These are phyloP conservation scores for Euleptes europaea DNA, from an alignment of 2,113 vertebrate species.

Conservation along the genomic window DNA sequence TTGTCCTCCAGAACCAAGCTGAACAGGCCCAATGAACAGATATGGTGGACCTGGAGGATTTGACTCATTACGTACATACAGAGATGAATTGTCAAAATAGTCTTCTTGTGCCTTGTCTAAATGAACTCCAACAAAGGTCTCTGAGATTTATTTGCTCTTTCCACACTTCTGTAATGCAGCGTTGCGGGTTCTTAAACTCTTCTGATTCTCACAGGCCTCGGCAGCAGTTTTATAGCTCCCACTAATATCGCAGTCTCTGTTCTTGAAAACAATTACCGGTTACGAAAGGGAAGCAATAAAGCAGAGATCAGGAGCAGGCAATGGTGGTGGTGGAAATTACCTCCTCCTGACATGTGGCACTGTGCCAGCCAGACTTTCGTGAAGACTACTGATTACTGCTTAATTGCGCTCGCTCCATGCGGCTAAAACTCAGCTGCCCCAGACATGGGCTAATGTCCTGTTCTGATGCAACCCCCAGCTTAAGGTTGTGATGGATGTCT, in stretches of 20 bases:
- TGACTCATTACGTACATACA: rapidly evolving
- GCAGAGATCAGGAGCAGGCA: conserved; percentile 14
- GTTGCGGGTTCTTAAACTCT: conserved; percentile 2
- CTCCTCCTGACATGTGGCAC: conserved; percentile 19
- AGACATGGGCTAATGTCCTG: neutral
- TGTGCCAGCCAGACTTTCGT: conserved; percentile 22
- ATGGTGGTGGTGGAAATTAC: conserved; percentile 5
- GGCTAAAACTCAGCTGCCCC: neutral
- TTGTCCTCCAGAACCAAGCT: conserved; percentile 18
- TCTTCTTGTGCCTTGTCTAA: neutral
- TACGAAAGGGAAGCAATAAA: conserved; percentile 39
- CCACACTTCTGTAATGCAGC: neutral
- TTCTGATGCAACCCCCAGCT: neutral
- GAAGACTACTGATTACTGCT: conserved; percentile 17
- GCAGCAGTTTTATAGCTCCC: conserved; percentile 16
- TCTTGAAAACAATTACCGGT: conserved; percentile 39
- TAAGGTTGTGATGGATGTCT: neutral
- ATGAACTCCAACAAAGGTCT: neutral
- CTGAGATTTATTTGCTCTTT: neutral
- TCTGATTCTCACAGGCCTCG: conserved; percentile 13
- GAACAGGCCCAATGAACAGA: neutral
- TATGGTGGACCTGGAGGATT: neutral
- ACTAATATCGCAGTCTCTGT: neutral
- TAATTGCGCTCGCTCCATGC: neutral
- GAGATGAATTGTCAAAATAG: neutral